A percentile compares a stretch with the other conserved stretches of the same genome.
Conservation (phyloP, 2,113 vertebrate species). For the Corythornis vintsioides region DNA sequence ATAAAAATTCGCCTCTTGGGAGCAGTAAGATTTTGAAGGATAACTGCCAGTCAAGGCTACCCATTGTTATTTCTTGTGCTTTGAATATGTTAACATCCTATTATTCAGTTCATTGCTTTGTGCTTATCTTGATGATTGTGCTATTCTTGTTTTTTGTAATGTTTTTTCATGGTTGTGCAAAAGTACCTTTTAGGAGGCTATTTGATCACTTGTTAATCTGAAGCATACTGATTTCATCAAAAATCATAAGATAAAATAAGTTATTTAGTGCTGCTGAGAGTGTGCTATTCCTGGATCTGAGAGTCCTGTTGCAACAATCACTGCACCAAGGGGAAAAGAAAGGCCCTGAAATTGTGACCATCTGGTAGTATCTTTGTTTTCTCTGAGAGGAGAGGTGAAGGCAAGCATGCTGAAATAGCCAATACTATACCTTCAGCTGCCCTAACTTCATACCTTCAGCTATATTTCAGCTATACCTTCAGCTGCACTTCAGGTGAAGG, state of each 20-base stretch:
- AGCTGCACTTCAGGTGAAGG: constrained; percentile 55
- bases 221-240: background rate
- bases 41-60: constrained; percentile 52
- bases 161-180: background rate
- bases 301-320: background rate
- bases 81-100: constrained; percentile 43
- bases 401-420: background rate
- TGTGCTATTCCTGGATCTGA: background rate
- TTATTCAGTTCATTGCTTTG: constrained; percentile 18
- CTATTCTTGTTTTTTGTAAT: background rate
- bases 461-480: no score
- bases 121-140: background rate
- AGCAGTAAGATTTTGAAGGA: constrained; percentile 42
- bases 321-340: background rate
- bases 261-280: background rate
- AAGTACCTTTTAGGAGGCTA: background rate
- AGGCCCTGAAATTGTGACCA: background rate
- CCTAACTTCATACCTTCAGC: constrained; percentile 44
- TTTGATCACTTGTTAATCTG: background rate
- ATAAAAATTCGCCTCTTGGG: constrained; percentile 35
- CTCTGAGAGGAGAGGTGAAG: background rate
- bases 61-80: constrained; percentile 36
- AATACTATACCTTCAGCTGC: constrained; percentile 73
- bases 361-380: background rate
- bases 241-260: background rate